Evolutionary conservation across 2,113 vertebrate genomes (phyloP).

Genomic region (Oryzias melastigma): DNA sequence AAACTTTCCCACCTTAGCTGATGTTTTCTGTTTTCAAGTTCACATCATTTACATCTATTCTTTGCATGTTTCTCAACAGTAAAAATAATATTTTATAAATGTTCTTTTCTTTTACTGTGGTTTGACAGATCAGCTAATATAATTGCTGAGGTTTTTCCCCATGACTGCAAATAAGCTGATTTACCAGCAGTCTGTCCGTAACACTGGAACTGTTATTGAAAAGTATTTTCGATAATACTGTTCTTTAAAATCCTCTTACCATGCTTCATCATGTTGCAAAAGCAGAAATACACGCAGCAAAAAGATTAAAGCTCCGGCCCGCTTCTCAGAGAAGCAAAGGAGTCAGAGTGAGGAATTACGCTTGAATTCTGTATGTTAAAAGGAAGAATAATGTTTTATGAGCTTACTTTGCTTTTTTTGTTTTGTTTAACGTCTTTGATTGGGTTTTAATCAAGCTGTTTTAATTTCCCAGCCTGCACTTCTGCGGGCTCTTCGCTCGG

Average conservation of each 20-base stretch:
- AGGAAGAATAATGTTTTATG: constrained; percentile 8
- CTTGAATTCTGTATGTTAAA: not conserved
- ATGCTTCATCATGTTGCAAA: not conserved
- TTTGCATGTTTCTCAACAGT: not conserved
- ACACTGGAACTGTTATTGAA: constrained; percentile 15
- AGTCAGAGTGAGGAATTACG: too few relatives aligned
- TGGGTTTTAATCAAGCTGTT: constrained; percentile 15
- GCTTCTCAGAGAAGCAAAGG: not conserved
- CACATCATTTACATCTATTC: too few relatives aligned
- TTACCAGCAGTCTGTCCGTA: not conserved
- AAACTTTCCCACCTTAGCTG: too few relatives aligned
- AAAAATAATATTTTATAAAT: not conserved
- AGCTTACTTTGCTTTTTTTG: constrained; percentile 6
- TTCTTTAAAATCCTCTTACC: constrained; percentile 14
- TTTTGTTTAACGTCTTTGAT: constrained; percentile 4
- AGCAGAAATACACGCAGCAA: constrained; percentile 1
- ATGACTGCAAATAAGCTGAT: not conserved
- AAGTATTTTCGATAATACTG: constrained; percentile 7
- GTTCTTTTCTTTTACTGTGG: too few relatives aligned
- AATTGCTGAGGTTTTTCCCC: not conserved
- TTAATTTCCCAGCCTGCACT: constrained; percentile 76
- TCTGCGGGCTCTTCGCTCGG: constrained; percentile 75
- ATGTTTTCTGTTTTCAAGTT: too few relatives aligned
- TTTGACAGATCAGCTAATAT: too few relatives aligned
- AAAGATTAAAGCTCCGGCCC: constrained; percentile 10